Percentiles rank a stretch among this genome's conserved stretches.
Conservation (phyloP, 2,797 vertebrate genomes). For the Micromesistius poutassou region DNA sequence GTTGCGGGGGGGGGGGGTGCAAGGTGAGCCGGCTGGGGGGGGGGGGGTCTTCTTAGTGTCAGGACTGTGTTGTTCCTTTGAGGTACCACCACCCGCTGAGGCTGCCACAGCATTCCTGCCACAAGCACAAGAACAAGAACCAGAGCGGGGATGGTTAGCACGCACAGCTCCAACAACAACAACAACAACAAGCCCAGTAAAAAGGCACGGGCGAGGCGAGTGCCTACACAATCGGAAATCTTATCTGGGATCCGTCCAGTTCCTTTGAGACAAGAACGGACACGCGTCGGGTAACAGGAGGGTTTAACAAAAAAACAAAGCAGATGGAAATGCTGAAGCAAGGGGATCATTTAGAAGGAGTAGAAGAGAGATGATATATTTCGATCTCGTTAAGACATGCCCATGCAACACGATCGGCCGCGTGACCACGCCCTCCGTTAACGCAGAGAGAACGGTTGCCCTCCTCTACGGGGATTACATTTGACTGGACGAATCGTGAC, state of each 20-base stretch:
- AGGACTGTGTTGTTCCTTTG: constrained; percentile 92
- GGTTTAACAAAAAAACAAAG: not conserved
- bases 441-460: not conserved
- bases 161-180: not conserved
- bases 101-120: constrained; percentile 93
- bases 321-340: too few relatives aligned
- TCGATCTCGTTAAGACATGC: too few relatives aligned
- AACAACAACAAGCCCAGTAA: not conserved
- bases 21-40: constrained; percentile 38
- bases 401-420: too few relatives aligned
- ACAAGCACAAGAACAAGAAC: constrained; percentile 2
- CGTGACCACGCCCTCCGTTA: too few relatives aligned
- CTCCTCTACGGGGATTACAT: not conserved
- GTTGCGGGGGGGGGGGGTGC: constrained; percentile 14
- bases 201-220: not conserved
- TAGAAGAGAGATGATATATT: not conserved
- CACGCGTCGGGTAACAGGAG: not conserved
- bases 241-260: not conserved
- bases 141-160: constrained; percentile 5
- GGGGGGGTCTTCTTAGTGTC: constrained; percentile 70
- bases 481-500: not conserved
- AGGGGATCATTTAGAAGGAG: not conserved
- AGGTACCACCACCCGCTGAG: constrained; percentile 96
- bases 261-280: not conserved
- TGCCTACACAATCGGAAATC: not conserved